phyloP scores from a whole-genome alignment of 2,113 vertebrate species.

The Eleginops maclovinus region DNA sequence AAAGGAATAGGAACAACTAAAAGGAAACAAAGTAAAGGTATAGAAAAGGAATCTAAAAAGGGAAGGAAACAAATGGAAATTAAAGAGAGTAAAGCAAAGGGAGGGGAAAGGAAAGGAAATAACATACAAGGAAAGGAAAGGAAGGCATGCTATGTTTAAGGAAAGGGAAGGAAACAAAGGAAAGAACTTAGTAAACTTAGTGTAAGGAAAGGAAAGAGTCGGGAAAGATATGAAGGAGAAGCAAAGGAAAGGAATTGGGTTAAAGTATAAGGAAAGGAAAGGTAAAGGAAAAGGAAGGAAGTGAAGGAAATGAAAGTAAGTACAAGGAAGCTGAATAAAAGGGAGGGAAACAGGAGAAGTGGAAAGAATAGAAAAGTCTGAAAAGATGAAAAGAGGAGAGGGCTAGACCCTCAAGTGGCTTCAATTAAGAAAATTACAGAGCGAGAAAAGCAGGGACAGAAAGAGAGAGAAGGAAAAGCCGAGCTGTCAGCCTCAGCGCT shows the following conservation, averaged over 20 bases:
- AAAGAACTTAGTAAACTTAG: no score
- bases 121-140: not conserved
- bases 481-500: slow-evolving; percentile 33
- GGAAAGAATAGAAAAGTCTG: not conserved
- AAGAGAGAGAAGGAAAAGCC: slow-evolving; percentile 22
- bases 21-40: no score
- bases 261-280: no score
- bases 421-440: slow-evolving; percentile 76
- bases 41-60: no score
- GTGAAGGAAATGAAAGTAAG: not conserved
- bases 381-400: slow-evolving; percentile 31
- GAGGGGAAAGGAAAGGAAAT: not conserved
- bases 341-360: not conserved
- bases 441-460: slow-evolving; percentile 3
- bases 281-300: not conserved
- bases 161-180: not conserved
- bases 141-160: not conserved
- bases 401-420: slow-evolving; percentile 67
- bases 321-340: not conserved
- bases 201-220: no score
- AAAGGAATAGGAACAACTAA: not conserved
- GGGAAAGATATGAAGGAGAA: not conserved
- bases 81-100: not conserved
- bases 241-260: not conserved
- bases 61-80: not conserved